Base-by-base conservation (phyloP, 35 echinoderm and acorn worm genomes). In the Strongylocentrotus purpuratus region DNA sequence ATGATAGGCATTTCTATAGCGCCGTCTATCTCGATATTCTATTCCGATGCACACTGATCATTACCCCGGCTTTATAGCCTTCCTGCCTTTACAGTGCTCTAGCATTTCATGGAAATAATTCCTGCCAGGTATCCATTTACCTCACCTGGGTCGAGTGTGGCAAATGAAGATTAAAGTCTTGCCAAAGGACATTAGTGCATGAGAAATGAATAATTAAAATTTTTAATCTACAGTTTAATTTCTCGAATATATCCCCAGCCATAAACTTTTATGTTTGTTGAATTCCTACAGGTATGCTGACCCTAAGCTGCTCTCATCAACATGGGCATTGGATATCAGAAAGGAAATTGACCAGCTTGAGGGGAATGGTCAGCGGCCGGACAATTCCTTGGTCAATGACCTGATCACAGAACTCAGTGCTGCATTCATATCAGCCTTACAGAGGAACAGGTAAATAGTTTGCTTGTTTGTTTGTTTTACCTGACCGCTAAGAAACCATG, bases 371-470 rank as follows among this genome's bases (percentile, higher is more conserved):
- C n/a, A 95, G 25, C 2, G 87, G 9, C 94, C 94, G 11, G 86
- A 31, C 32, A 78, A 88, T 48, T 25, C 47, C 13, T 31, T 95
- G 28, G 45, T 95, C 48, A 90, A 31, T 18, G 90, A 99, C 28
- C 89, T 99, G 10, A 94, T 96, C 22, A 85, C 92, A 85, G 95
- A 97, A 50, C 32, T 99, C 9, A 90, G 95, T 48, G 96, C 87
- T 41, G 98, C 97, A 13, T 97, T 97, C 35, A 99, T 99, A 22
- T 88, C 95, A 85, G 95, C 98, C 61, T 50, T 99, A 46, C 98
- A 99, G 47, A 96, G 96, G 93, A 94, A 99, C 86, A 99, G 98
- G 98, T 97, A 97, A 96, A 7, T 52, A 11, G 15, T 55, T 41
- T 41, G 35, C 35, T 41, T 41, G 35, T 41, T 41, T 41, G 35